Base-by-base conservation (phyloP, 2,888 invertebrate species). In the Hybos culiciformis region DNA sequence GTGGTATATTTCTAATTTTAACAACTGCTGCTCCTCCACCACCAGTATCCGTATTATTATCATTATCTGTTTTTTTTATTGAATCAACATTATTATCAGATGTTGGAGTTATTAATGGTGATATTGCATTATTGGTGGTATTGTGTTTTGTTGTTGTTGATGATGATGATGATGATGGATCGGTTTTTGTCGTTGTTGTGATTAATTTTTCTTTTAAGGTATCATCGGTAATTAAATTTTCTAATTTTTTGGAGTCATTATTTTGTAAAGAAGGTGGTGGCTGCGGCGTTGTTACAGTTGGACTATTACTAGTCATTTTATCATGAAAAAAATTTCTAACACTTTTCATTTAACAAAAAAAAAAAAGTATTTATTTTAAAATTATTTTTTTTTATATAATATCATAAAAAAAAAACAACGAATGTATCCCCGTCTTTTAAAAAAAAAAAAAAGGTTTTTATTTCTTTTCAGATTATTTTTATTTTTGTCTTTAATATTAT, bases 281-380 rank as follows among this genome's bases (percentile, higher is more conserved):
- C 14, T 39, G 38, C 38, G 39, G 36, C 18, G 41, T 14, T 33
- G 37, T 39, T 42, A 46, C 46, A 46, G 41, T 45, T 48, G n/a
- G n/a, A 41, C 41, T 45, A 20, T 36, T 46, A 37, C 18, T 54
- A 53, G 62, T 65, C 48, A 58, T 63, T 48, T 64, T 61, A 45
- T 65, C 64, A 49, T 57, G 58, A 42, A 64, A 58, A 50, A 64
- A 65, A 51, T 64, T 62, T 50, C 59, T 62, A 11, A 64, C 64
- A 53, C 65, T 63, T 49, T 62, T 64, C 64, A 64, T 64, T 52
- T 48, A 29, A n/a, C n/a, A n/a, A n/a, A n/a, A n/a, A n/a, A n/a
- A n/a, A n/a, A n/a, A n/a, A n/a, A n/a, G n/a, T n/a, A n/a, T n/a
- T n/a, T n/a, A n/a, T n/a, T n/a, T n/a, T n/a, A n/a, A n/a, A n/a